phyloP scores from a whole-genome alignment of 2,888 invertebrate genomes.

The Arge pagana region DNA sequence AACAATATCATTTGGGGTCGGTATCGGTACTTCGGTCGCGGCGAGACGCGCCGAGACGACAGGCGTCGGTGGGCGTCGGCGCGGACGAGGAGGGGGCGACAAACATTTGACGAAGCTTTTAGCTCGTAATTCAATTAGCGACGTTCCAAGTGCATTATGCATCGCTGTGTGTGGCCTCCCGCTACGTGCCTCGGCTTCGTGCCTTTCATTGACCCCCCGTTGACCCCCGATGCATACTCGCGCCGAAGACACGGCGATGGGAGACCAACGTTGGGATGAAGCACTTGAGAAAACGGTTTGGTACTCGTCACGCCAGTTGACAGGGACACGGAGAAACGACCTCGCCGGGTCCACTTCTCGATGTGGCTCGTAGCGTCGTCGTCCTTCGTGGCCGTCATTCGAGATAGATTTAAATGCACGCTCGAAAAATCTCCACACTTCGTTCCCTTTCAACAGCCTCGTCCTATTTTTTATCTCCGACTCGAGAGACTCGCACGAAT shows the following conservation, averaged over 20 bases:
- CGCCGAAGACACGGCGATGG: conserved; percentile 1
- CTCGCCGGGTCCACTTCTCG: too few species aligned
- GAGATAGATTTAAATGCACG: too few species aligned
- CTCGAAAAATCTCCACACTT: too few species aligned
- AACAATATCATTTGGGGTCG: conserved; percentile 46
- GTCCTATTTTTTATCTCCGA: too few species aligned
- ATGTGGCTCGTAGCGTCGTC: too few species aligned
- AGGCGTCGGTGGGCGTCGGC: conserved; percentile 6
- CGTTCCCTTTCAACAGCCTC: too few species aligned
- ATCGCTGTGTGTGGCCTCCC: conserved; percentile 42
- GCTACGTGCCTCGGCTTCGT: conserved; percentile 16
- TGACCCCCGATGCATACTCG: conserved; percentile 27
- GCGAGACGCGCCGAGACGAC: background rate
- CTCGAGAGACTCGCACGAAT: too few species aligned
- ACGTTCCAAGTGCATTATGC: conserved; percentile 48
- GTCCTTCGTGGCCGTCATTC: too few species aligned
- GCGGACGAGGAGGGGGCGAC: conserved; percentile 29
- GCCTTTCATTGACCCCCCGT: conserved; percentile 9
- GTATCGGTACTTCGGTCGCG: conserved; percentile 1
- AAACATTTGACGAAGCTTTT: conserved; percentile 52
- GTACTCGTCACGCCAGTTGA: conserved; percentile 18
- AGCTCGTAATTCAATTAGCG: conserved; percentile 48
- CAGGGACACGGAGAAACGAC: conserved; percentile 12
- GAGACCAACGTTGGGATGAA: conserved; percentile 8
- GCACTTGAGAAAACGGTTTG: conserved; percentile 17